A percentile compares a stretch with the other conserved stretches of the same genome.
Conservation (phyloP, 2,888 invertebrate species). For the Zonitis immaculata region DNA sequence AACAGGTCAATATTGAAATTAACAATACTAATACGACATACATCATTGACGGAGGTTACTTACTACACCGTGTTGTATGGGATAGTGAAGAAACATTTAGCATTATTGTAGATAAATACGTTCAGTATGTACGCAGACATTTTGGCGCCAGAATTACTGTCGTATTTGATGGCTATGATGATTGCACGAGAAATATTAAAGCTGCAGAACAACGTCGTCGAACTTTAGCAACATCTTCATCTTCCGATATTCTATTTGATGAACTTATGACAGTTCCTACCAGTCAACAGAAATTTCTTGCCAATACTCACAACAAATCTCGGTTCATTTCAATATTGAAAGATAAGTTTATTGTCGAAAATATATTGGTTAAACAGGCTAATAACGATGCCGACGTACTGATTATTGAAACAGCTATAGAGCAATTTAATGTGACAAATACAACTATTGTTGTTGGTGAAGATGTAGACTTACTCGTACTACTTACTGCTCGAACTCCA, state of each 20-base stretch:
- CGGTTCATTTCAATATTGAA: conserved; percentile 33
- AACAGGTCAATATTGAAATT: conserved; percentile 8
- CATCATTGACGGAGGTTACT: conserved; percentile 6
- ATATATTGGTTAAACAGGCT: conserved; percentile 35
- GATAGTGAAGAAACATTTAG: conserved; percentile 11
- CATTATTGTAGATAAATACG: conserved; percentile 11
- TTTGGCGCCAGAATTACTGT: not conserved
- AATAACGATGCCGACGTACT: conserved; percentile 28
- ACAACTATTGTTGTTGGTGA: conserved; percentile 30
- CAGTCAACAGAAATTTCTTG: no score
- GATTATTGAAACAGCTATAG: conserved; percentile 24
- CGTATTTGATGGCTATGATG: conserved; percentile 27
- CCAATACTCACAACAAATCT: conserved; percentile 33
- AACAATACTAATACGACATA: conserved; percentile 9
- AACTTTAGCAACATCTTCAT: conserved; percentile 28
- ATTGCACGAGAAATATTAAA: conserved; percentile 29
- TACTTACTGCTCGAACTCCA: conserved; percentile 27
- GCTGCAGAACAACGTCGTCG: conserved; percentile 28
- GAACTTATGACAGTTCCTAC: conserved; percentile 11
- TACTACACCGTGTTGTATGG: conserved; percentile 12
- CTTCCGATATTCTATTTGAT: conserved; percentile 33
- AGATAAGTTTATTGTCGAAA: conserved; percentile 30
- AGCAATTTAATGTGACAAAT: conserved; percentile 12
- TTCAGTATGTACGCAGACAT: conserved; percentile 20
- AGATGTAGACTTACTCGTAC: conserved; percentile 31